Conservation (phyloP, 2,113 vertebrate species). For the Diphyllodes magnificus region DNA sequence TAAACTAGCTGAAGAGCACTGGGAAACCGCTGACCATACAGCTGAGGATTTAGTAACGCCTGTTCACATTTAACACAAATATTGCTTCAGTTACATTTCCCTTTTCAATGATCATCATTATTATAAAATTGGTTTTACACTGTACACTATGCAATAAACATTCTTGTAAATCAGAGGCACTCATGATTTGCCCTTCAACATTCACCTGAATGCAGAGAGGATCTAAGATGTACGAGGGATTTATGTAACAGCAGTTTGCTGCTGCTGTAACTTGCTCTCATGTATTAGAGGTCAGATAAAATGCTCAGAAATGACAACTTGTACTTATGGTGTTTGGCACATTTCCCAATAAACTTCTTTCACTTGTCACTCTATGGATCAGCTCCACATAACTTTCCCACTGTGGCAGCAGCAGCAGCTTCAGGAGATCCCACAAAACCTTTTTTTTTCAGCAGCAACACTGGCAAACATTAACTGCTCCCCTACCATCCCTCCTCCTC, state of each 20-base stretch:
- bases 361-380: neutral
- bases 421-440: neutral
- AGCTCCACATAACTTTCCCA: neutral
- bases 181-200: neutral
- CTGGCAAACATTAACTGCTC: neutral
- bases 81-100: conserved; percentile 19
- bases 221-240: neutral
- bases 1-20: neutral
- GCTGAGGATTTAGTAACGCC: neutral
- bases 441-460: neutral
- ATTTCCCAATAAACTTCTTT: neutral
- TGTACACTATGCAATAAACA: neutral
- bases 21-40: neutral
- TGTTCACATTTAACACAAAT: neutral
- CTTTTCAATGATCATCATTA: neutral
- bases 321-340: neutral
- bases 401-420: neutral
- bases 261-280: neutral
- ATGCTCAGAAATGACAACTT: neutral
- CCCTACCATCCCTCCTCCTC: neutral
- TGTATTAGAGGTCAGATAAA: neutral
- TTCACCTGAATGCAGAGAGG: neutral
- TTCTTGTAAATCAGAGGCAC: conserved; percentile 19
- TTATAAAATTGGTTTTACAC: neutral
- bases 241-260: neutral